These are phyloP conservation scores for Peribatodes rhomboidaria DNA, from an alignment of 2,888 invertebrate species.

Conservation along the genomic window DNA sequence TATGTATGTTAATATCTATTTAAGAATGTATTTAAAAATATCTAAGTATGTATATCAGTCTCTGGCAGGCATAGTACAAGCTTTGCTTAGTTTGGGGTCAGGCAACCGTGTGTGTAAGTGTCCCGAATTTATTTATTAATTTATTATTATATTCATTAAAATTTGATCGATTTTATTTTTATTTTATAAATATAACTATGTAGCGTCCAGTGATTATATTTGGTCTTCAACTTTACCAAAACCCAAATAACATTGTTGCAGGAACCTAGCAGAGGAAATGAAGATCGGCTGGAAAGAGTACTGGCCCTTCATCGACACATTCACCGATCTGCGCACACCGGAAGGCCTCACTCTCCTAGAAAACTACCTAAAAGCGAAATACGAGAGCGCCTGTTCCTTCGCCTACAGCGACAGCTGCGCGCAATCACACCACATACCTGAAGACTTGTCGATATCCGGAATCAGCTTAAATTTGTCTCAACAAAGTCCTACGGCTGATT, in stretches of 20 bases:
- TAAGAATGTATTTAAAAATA: too few relatives aligned
- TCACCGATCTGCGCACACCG: constrained; percentile 90
- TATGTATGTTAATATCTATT: too few relatives aligned
- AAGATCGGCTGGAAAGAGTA: constrained; percentile 95
- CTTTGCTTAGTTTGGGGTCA: too few relatives aligned
- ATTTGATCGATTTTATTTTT: too few relatives aligned
- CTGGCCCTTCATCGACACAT: constrained; percentile 95
- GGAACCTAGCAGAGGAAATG: constrained; percentile 90
- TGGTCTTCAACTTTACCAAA: too few relatives aligned
- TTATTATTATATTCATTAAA: too few relatives aligned
- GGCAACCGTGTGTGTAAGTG: too few relatives aligned
- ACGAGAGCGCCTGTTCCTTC: constrained; percentile 75
- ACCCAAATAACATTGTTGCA: constrained; percentile 53
- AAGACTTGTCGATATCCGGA: constrained; percentile 70
- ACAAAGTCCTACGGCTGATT: constrained; percentile 56
- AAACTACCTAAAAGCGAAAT: constrained; percentile 88
- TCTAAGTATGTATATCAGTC: too few relatives aligned
- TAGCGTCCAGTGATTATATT: too few relatives aligned
- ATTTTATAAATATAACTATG: too few relatives aligned
- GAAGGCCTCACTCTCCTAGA: constrained; percentile 93
- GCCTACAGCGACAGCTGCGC: constrained; percentile 73
- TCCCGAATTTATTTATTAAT: too few relatives aligned
- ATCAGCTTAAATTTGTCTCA: constrained; percentile 64
- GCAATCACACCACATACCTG: constrained; percentile 61
- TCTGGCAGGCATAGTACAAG: too few relatives aligned